A percentile compares a stretch with the other conserved stretches of the same genome.
phyloP scores from a whole-genome alignment of 2,797 vertebrate species.

The Diplodus sargus region DNA sequence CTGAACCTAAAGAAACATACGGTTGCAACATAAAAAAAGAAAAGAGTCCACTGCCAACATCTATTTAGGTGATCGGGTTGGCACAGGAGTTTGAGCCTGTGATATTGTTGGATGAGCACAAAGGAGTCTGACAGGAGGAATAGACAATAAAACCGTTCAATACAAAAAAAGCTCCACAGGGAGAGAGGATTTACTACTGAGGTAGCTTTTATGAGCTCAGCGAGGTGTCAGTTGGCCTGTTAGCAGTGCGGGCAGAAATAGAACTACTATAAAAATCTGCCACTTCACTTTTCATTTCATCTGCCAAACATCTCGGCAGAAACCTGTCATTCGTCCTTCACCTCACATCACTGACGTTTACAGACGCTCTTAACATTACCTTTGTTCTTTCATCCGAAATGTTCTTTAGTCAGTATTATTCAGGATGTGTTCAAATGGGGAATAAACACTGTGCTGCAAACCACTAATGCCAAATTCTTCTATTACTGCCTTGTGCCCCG shows the following conservation, averaged over 20 bases:
- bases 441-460: constrained; percentile 13
- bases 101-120: neutral
- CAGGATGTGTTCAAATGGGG: constrained; percentile 7
- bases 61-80: neutral
- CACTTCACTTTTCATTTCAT: neutral
- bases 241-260: constrained; percentile 23
- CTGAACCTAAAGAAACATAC: no score
- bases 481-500: constrained; percentile 13
- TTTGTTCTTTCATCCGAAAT: neutral
- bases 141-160: constrained; percentile 3
- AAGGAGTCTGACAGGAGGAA: constrained; percentile 11
- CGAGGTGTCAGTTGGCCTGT: constrained; percentile 3
- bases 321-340: constrained; percentile 1
- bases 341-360: neutral
- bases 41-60: no score
- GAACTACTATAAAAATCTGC: constrained; percentile 2
- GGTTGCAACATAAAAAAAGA: no score
- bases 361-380: neutral
- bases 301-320: constrained; percentile 25
- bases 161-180: neutral
- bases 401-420: neutral
- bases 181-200: constrained; percentile 22
- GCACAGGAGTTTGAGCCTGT: constrained; percentile 1
- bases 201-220: constrained; percentile 23
- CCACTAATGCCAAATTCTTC: constrained; percentile 14